Conservation (phyloP, 2,888 invertebrate species). For the Molorchus minor region DNA sequence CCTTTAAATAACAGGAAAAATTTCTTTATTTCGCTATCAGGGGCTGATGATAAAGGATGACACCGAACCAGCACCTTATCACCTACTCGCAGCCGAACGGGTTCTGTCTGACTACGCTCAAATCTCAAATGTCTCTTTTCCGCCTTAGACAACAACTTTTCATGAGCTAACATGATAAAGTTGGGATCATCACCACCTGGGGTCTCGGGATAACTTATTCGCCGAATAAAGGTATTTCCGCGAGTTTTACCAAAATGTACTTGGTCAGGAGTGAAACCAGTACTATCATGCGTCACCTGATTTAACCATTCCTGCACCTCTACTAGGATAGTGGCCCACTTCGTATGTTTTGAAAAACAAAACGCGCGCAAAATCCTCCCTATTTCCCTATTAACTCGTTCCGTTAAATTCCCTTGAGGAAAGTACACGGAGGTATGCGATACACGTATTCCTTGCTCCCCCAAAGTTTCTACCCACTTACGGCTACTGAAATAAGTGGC, state of each 20-base stretch:
- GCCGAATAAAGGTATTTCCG: neutral
- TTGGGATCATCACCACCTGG: neutral
- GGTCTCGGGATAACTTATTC: neutral
- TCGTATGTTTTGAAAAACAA: slow-evolving; percentile 11
- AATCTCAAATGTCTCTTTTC: slow-evolving; percentile 6
- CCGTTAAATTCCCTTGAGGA: slow-evolving; percentile 24
- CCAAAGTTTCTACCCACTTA: neutral
- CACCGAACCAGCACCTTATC: slow-evolving; percentile 6
- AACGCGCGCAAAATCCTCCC: slow-evolving; percentile 5
- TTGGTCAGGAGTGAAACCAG: slow-evolving; percentile 11
- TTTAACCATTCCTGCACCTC: slow-evolving; percentile 11
- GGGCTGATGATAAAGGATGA: slow-evolving; percentile 2
- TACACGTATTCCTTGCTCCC: neutral
- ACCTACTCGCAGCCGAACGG: neutral
- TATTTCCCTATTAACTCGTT: slow-evolving; percentile 19
- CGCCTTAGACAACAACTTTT: slow-evolving; percentile 7
- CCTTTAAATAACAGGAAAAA: slow-evolving; percentile 17
- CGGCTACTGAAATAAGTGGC: neutral
- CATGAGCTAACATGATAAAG: neutral
- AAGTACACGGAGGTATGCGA: slow-evolving; percentile 20
- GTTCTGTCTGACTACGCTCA: neutral
- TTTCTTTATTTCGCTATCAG: slow-evolving; percentile 8
- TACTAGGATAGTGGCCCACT: slow-evolving; percentile 5
- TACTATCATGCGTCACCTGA: neutral
- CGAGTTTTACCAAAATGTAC: slow-evolving; percentile 16